Percentiles rank a stretch among this genome's conserved stretches.
Evolutionary conservation across 37 sponge, comb jelly and placozoan genomes (phyloP).

Genomic region (Bolinopsis microptera): DNA sequence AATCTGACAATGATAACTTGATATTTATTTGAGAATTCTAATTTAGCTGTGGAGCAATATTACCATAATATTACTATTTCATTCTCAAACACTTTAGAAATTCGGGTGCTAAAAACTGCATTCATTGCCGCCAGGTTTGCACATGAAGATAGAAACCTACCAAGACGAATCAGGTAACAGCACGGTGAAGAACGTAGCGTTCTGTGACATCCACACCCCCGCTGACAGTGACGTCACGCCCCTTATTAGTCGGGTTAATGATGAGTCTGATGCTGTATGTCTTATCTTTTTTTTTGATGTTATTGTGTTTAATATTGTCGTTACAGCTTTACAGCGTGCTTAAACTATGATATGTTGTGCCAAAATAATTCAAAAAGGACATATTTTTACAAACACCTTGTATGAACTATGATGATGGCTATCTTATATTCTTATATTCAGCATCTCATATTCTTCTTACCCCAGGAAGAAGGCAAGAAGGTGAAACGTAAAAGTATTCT

Average conservation of each 20-base stretch:
- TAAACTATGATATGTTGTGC: neutral
- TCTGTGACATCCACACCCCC: constrained; percentile 88
- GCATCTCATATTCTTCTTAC: too few species aligned
- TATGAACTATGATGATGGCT: neutral
- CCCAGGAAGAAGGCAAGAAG: constrained; percentile 63
- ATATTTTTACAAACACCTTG: neutral
- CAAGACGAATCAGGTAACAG: constrained; percentile 37
- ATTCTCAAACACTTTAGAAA: too few species aligned
- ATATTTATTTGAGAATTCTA: too few species aligned
- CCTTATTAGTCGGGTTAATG: constrained; percentile 38
- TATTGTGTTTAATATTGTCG: too few species aligned
- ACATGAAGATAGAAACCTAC: constrained; percentile 86
- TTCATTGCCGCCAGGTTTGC: constrained; percentile 72
- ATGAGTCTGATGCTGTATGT: constrained; percentile 47
- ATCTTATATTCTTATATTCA: neutral
- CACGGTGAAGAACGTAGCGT: constrained; percentile 83
- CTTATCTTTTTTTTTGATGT: neutral
- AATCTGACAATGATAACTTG: too few species aligned
- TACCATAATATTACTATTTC: neutral
- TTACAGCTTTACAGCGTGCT: too few species aligned
- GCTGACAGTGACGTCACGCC: constrained; percentile 70
- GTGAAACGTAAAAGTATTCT: constrained; percentile 21
- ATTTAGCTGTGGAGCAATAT: too few species aligned
- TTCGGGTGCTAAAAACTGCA: too few species aligned
- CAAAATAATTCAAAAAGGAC: neutral